Base-by-base conservation (phyloP, 2,113 vertebrate genomes). In the Telmatochromis sp. region DNA sequence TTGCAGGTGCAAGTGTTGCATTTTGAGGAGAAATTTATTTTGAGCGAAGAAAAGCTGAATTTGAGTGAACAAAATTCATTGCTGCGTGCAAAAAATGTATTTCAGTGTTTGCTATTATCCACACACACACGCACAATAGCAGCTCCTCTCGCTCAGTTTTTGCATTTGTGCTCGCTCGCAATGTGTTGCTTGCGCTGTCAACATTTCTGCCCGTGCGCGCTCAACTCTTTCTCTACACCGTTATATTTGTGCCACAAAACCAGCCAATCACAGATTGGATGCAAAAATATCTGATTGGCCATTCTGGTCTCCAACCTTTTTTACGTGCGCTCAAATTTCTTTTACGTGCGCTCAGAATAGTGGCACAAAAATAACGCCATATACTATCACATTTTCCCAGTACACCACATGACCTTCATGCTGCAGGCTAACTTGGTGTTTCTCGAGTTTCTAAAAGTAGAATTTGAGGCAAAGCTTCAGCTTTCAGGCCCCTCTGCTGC, bases 131-230 rank as follows among this genome's bases (percentile, higher is more conserved):
- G 1, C 47, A 19, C 17, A 51, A 19, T 5, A 19, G 17, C 47
- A 9, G 47, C 17, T 1, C 17, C 47, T 51, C 17, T 51, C 8
- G 8, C 47, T 51, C 47, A 51, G 47, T 19, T 19, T 51, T 51
- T 51, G 17, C 8, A 51, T 19, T 51, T 51, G 50, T 3, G 17
- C 50, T 51, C 7, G 8, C 17, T 51, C 4, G 0, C 50, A 51
- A 51, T 9, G 47, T 51, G 8, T 51, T 51, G 47, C 47, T 51
- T 0, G 3, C 0, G 3, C 8, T 19, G 1, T 19, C 17, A 51
- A 51, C 17, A 51, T 51, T 51, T 51, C 47, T 50, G 47, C 17
- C 47, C 3, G 4, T 50, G 47, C 0, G 15, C 7, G 7, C 15
- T 50, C 47, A 50, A 50, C 47, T 50, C 47, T 50, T 50, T 50